Percentiles rank a stretch among this genome's conserved stretches.
These are phyloP conservation scores for Patella vulgata DNA, from an alignment of 1,140 invertebrate genomes.

Conservation along the genomic window DNA sequence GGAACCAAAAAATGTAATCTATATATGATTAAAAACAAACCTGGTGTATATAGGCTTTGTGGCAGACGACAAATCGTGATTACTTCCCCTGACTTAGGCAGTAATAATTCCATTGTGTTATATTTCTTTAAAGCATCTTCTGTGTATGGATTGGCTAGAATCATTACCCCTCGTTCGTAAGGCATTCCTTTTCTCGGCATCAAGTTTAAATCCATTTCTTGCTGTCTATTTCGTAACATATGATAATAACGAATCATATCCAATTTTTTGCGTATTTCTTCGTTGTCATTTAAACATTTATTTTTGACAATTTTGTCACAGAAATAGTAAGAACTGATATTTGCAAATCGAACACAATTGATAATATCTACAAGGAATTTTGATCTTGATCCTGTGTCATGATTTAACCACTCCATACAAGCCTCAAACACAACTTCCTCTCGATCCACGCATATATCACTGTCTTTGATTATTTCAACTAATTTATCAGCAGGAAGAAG, in stretches of 20 bases:
- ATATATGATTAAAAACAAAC: too few species aligned
- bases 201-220: slow-evolving; percentile 62
- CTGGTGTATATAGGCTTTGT: slow-evolving; percentile 63
- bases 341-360: slow-evolving; percentile 71
- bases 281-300: slow-evolving; percentile 56
- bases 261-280: slow-evolving; percentile 40
- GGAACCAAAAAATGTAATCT: too few species aligned
- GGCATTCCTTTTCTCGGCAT: slow-evolving; percentile 62
- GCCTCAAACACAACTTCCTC: slow-evolving; percentile 73
- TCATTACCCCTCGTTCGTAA: slow-evolving; percentile 59
- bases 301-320: slow-evolving; percentile 70
- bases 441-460: slow-evolving; percentile 70
- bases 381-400: slow-evolving; percentile 56
- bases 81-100: slow-evolving; percentile 57
- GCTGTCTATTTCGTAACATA: slow-evolving; percentile 59
- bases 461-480: slow-evolving; percentile 70
- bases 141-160: slow-evolving; percentile 63
- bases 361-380: slow-evolving; percentile 64
- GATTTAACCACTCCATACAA: slow-evolving; percentile 69
- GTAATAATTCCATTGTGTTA: slow-evolving; percentile 60
- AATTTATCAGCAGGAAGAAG: slow-evolving; percentile 62
- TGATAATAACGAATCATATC: slow-evolving; percentile 55
- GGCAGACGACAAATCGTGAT: slow-evolving; percentile 60
- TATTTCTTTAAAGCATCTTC: slow-evolving; percentile 61
- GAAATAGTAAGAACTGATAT: slow-evolving; percentile 73